Evolutionary conservation across 2,113 vertebrate genomes (phyloP), one percentile per base, ranked within the genome.

Genomic region (Castor canadensis): DNA sequence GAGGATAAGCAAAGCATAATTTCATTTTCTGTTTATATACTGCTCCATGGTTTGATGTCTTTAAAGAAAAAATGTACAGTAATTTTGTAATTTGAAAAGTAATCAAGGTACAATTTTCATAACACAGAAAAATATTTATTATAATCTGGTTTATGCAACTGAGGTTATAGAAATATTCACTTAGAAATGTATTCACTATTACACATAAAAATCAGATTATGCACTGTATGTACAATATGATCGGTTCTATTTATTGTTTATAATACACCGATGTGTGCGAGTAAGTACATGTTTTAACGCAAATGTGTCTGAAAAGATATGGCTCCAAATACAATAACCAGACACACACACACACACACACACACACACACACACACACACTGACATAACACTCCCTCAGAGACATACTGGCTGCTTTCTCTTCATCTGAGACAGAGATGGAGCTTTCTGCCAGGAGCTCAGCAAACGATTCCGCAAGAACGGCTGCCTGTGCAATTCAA

Each of bases 11-110:
- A 66, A 69, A 85, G 17, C 26, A 66, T 22, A 62, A 56, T 66
- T 87, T 94, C 43, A 87, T 77, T 86, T 95, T 92, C n/a, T 83
- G 26, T 52, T 86, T 75, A 40, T 52, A 94, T 26, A 82, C 89
- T 94, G 64, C 64, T 87, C n/a, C 43, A 54, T 72, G 38, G 17
- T 52, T 54, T 87, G 22, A 76, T 92, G 75, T 38, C 9, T 16
- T 92, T 60, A 77, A 90, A 73, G 47, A 35, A 83, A 45, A 83
- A 43, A 91, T 83, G 45, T 30, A 62, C 56, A 49, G 40, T 1
- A 69, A 75, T 86, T 81, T 92, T 62, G 3, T 69, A 77, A 71
- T 72, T 91, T 69, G 84, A 32, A 54, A 52, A 80, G 35, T 96
- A 83, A 81, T n/a, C 43, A 79, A 69, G 22, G 76, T 40, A 28